These are phyloP conservation scores for Ormyrus thymus DNA, from an alignment of 2,888 invertebrate genomes.

Conservation along the genomic window DNA sequence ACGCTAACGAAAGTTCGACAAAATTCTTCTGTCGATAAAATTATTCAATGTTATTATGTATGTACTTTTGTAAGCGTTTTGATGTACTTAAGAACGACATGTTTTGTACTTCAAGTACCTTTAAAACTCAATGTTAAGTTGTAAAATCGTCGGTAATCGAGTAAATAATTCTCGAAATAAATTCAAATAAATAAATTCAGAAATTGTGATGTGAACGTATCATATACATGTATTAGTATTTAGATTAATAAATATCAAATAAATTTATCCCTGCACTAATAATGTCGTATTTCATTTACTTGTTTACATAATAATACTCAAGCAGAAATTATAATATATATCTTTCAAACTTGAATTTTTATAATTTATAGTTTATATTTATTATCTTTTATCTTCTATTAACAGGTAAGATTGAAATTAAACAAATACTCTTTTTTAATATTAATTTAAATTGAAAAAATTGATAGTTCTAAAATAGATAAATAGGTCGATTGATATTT, in stretches of 20 bases:
- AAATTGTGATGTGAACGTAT: constrained; percentile 62
- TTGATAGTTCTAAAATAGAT: too few species aligned
- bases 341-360: background rate
- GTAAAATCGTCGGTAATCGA: constrained; percentile 36
- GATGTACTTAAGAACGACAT: constrained; percentile 41
- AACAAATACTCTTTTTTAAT: too few species aligned
- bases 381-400: too few species aligned
- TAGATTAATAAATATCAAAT: constrained; percentile 47
- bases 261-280: constrained; percentile 41
- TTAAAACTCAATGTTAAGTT: constrained; percentile 26
- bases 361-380: background rate
- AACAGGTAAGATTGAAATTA: too few species aligned
- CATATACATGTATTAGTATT: constrained; percentile 62
- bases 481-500: too few species aligned
- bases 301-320: background rate
- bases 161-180: constrained; percentile 3
- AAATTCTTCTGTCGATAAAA: constrained; percentile 27
- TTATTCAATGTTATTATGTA: constrained; percentile 39
- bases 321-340: background rate
- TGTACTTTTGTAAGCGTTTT: constrained; percentile 49
- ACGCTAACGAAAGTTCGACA: background rate
- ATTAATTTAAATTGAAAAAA: too few species aligned
- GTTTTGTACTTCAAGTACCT: constrained; percentile 48
- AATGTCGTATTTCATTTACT: background rate
- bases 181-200: constrained; percentile 12